Evolutionary conservation across 2,113 vertebrate species (phyloP).

Genomic region (Bos javanicus): DNA sequence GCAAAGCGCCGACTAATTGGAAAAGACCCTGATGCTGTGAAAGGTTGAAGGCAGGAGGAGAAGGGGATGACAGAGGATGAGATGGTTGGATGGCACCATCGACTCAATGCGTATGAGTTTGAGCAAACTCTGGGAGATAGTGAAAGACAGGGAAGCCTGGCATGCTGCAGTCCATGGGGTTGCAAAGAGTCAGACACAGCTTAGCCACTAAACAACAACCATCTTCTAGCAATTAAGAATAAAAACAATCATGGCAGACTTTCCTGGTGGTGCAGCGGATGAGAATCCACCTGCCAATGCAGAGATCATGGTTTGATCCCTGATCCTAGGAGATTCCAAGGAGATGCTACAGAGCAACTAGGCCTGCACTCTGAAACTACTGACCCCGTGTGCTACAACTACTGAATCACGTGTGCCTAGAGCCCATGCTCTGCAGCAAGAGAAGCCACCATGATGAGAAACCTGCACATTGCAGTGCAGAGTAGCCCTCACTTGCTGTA

Average conservation of each 20-base stretch:
- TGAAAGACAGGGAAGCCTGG: neutral
- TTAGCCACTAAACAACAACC: neutral
- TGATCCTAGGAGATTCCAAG: neutral
- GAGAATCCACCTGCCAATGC: neutral
- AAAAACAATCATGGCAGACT: neutral
- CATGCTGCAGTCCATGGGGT: neutral
- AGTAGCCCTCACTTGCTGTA: neutral
- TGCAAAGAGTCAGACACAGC: neutral
- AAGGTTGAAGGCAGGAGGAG: neutral
- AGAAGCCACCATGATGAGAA: neutral
- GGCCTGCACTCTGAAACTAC: neutral
- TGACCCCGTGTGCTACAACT: neutral
- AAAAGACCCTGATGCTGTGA: neutral
- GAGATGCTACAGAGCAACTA: neutral
- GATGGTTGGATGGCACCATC: neutral
- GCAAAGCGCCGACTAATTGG: accelerated
- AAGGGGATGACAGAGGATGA: neutral
- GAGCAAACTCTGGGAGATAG: neutral
- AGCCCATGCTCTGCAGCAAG: neutral
- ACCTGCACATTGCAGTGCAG: neutral
- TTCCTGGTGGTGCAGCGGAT: neutral
- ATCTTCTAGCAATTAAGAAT: neutral
- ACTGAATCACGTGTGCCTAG: neutral
- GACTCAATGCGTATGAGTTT: neutral
- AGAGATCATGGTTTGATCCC: neutral